These are phyloP conservation scores for Platichthys stellatus DNA, from an alignment of 2,113 vertebrate genomes.

Conservation along the genomic window DNA sequence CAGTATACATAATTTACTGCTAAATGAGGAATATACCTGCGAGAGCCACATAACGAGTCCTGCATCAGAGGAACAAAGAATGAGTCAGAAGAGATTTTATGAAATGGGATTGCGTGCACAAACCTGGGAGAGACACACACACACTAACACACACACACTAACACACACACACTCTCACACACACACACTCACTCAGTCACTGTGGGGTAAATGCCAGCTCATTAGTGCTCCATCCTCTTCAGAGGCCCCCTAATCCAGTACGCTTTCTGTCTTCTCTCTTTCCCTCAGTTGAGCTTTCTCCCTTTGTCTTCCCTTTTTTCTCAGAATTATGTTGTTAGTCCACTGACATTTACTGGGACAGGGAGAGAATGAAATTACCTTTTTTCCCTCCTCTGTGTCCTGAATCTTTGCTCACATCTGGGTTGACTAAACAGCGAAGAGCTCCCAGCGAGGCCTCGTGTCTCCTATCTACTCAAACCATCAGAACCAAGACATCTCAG, in stretches of 20 bases:
- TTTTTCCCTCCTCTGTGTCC: constrained; percentile 2
- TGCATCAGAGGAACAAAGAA: constrained; percentile 29
- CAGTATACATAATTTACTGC: background rate
- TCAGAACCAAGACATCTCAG: constrained; percentile 1
- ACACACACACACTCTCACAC: constrained; percentile 15
- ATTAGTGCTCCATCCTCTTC: constrained; percentile 71
- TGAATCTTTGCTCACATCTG: constrained; percentile 32
- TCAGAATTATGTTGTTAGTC: constrained; percentile 26
- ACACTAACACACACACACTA: constrained; percentile 13
- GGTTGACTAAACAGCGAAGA: constrained; percentile 6
- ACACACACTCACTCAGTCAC: constrained; percentile 40
- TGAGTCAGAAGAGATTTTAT: constrained; percentile 45
- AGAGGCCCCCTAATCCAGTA: constrained; percentile 74
- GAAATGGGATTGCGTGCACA: constrained; percentile 51
- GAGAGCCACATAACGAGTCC: constrained; percentile 6
- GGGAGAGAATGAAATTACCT: background rate
- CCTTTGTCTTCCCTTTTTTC: constrained; percentile 4
- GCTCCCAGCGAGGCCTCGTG: background rate
- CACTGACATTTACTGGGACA: constrained; percentile 14
- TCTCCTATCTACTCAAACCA: background rate
- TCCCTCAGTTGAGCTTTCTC: constrained; percentile 30
- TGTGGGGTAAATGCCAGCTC: constrained; percentile 75
- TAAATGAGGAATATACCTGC: background rate
- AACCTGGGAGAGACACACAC: background rate
- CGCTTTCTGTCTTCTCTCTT: constrained; percentile 55